Conservation (phyloP, 2,113 vertebrate genomes). For the Mirounga angustirostris region DNA sequence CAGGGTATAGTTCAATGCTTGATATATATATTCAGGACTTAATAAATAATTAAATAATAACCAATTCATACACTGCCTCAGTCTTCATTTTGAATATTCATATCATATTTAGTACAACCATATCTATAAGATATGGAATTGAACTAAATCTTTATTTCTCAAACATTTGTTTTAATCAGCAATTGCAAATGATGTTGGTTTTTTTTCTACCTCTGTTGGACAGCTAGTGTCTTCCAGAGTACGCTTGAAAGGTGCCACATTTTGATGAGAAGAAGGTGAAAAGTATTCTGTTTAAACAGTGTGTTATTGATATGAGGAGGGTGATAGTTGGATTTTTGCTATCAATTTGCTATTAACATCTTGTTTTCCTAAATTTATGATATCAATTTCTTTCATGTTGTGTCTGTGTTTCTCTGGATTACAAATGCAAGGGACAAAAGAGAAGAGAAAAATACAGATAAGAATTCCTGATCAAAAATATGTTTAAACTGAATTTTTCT, state of each 20-base stretch:
- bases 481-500: conserved; percentile 36
- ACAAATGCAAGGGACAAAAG: conserved; percentile 8
- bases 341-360: background rate
- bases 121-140: background rate
- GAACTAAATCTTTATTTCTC: background rate
- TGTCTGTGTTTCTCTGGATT: background rate
- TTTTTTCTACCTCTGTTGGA: background rate
- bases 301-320: background rate
- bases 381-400: background rate
- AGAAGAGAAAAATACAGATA: background rate
- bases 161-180: background rate
- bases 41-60: background rate
- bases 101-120: background rate
- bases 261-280: background rate
- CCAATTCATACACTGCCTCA: background rate
- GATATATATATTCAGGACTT: background rate
- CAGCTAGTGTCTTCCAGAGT: background rate
- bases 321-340: background rate
- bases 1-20: background rate
- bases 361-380: conserved; percentile 31
- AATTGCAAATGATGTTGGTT: background rate
- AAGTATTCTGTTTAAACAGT: background rate
- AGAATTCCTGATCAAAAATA: conserved; percentile 30
- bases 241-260: background rate
- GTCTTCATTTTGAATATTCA: background rate